These are phyloP conservation scores for Brotula barbata DNA, from an alignment of 2,797 vertebrate species.

Conservation along the genomic window DNA sequence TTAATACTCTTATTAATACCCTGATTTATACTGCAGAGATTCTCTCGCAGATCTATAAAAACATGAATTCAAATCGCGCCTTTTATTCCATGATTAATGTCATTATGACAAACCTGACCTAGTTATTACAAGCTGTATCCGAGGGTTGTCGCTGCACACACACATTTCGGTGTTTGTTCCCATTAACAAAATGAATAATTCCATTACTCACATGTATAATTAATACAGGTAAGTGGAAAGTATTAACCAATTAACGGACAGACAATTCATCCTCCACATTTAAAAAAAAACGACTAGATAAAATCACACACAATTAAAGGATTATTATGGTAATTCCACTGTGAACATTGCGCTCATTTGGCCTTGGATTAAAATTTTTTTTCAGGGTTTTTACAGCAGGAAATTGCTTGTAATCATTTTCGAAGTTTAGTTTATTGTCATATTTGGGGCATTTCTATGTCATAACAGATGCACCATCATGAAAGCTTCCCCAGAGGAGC, in stretches of 20 bases:
- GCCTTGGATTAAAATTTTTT: background rate
- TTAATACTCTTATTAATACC: slow-evolving; percentile 70
- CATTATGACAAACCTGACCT: slow-evolving; percentile 55
- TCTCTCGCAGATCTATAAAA: slow-evolving; percentile 68
- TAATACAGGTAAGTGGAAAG: slow-evolving; percentile 31
- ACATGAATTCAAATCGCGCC: slow-evolving; percentile 74
- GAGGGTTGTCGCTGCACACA: slow-evolving; percentile 9
- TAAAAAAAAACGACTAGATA: slow-evolving; percentile 35
- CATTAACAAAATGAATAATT: slow-evolving; percentile 34
- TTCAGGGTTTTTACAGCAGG: background rate
- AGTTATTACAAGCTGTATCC: slow-evolving; percentile 35
- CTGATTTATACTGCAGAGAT: slow-evolving; percentile 71
- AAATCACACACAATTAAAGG: slow-evolving; percentile 23
- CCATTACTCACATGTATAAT: slow-evolving; percentile 42
- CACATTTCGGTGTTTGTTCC: slow-evolving; percentile 35
- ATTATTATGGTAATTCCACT: background rate
- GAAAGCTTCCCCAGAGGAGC: slow-evolving; percentile 52
- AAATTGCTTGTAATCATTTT: too few relatives aligned
- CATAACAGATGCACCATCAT: slow-evolving; percentile 55
- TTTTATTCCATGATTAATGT: slow-evolving; percentile 69
- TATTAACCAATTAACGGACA: slow-evolving; percentile 46
- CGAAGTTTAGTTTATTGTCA: slow-evolving; percentile 17
- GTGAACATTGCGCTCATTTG: background rate
- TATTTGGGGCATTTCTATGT: slow-evolving; percentile 8
- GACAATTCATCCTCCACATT: background rate